These are phyloP conservation scores for Atlantisia rogersi DNA, from an alignment of 2,113 vertebrate genomes.

Conservation along the genomic window DNA sequence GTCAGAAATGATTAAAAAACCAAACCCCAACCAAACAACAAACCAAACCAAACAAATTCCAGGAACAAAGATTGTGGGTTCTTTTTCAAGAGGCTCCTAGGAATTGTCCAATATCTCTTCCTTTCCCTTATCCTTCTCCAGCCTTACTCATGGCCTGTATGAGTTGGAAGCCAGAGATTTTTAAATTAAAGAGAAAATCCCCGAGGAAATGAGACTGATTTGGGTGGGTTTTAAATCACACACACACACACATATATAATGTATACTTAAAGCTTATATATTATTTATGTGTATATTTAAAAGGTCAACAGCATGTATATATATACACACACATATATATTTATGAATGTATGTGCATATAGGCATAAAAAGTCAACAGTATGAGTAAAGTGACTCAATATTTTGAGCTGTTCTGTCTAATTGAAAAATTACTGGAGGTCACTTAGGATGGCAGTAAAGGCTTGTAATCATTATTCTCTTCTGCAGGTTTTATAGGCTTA, in stretches of 20 bases:
- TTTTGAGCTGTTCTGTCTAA: not conserved
- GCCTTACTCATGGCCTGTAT: not conserved
- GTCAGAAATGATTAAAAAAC: not conserved
- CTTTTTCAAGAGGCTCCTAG: not conserved
- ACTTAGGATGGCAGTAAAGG: not conserved
- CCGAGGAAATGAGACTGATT: not conserved
- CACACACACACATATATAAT: not conserved
- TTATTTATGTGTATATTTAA: not conserved
- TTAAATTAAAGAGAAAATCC: constrained; percentile 14
- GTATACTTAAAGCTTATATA: not conserved
- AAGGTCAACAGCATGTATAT: not conserved
- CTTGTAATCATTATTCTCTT: not conserved
- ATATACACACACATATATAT: not conserved
- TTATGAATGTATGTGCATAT: not conserved
- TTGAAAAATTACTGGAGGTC: not conserved
- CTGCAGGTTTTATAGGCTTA: constrained; percentile 5
- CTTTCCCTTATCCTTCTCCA: not conserved
- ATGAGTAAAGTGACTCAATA: not conserved
- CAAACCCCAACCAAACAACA: not conserved
- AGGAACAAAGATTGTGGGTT: not conserved
- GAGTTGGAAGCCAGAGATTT: not conserved
- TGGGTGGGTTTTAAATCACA: too few species aligned
- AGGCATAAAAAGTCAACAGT: not conserved
- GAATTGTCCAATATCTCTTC: not conserved
- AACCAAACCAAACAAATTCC: not conserved